Conservation (phyloP, 2,113 vertebrate species). For the Capra hircus region DNA sequence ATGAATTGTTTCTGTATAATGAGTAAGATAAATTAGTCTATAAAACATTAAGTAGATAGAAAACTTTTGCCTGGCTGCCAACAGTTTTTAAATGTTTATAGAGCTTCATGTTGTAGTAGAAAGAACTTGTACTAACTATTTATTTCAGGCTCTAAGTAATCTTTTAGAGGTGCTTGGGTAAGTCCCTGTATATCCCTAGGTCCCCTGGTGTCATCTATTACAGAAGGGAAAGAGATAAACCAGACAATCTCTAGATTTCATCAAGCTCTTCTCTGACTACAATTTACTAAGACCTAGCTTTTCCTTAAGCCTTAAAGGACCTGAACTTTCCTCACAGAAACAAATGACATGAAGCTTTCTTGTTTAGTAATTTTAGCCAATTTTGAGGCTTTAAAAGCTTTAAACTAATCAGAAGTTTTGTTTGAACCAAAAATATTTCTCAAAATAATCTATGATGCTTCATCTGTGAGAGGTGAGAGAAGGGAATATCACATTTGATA, state of each 20-base stretch:
- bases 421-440: background rate
- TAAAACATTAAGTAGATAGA: conserved; percentile 34
- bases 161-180: conserved; percentile 15
- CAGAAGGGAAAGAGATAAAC: background rate
- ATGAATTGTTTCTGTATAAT: conserved; percentile 41
- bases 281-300: background rate
- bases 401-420: background rate
- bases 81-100: conserved; percentile 22
- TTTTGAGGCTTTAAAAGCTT: background rate
- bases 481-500: background rate
- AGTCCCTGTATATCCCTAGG: background rate
- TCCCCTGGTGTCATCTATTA: background rate
- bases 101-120: background rate
- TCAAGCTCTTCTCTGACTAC: background rate
- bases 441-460: background rate
- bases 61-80: conserved; percentile 31
- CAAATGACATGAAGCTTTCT: background rate
- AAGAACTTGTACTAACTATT: conserved; percentile 4
- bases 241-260: background rate
- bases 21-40: conserved; percentile 36
- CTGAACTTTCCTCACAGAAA: conserved; percentile 6
- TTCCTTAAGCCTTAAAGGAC: background rate
- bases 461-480: background rate
- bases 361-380: background rate
- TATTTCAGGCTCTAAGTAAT: background rate